Base-by-base conservation (phyloP, 2,888 invertebrate genomes). In the Rhingia rostrata region DNA sequence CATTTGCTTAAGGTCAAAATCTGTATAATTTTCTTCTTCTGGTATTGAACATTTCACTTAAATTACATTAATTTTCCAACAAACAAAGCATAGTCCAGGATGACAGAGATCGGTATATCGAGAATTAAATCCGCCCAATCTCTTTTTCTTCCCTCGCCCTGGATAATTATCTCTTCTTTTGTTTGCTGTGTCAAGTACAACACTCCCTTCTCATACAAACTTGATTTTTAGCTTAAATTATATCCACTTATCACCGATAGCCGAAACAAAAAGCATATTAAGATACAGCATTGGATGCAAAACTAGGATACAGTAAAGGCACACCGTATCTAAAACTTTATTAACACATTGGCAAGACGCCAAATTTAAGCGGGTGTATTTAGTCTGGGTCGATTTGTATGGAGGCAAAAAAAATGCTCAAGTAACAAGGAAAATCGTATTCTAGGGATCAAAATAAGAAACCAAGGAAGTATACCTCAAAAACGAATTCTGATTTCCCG, bases 211-310 rank as follows among this genome's bases (percentile, higher is more conserved):
- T 41, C 47, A 53, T 49, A 49, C 47, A 41, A 45, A 45, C 30
- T 58, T 69, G 35, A 60, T 77, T 81, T 70, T 82, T 47, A 70
- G 64, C 45, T 53, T 43, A 82, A 82, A 82, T 82, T 82, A 82
- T 82, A 82, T 77, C 77, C 77, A 77, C 81, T 77, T 82, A 77
- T 77, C 81, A 77, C 81, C 77, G 77, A 69, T n/a, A n/a, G n/a
- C n/a, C 81, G n/a, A 66, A 67, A 56, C 47, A n/a, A 47, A 32
- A 43, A 4, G 14, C 14, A 37, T 72, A 51, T 37, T 47, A 56
- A 74, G 56, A 47, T 35, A 67, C 33, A 67, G 12, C 63, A 22
- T 66, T 2, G 41, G 9, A 56, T 56, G 54, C 63, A 78, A 14
- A 61, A 22, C 12, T 37, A 51, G 58, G 41, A 41, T 43, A 80